Evolutionary conservation across 1,140 invertebrate genomes (phyloP), one percentile per base, ranked within the genome.

Genomic region (Calosoma granatense): DNA sequence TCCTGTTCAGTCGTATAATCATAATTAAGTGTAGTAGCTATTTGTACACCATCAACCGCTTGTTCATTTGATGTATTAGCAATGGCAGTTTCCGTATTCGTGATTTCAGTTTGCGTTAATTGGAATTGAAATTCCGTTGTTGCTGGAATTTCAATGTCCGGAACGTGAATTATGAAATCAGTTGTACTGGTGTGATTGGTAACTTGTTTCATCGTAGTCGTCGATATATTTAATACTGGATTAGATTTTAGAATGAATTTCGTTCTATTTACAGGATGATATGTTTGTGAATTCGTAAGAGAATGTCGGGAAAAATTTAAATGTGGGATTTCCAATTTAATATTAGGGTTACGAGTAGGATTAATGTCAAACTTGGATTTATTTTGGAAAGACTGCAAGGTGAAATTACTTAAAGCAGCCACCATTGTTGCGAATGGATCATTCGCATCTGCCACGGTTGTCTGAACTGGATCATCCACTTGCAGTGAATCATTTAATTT

Each of bases 131-230:
- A 14, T 22, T 20, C 15, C 4, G 19, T 41, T 41, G 30, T 20
- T 4, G 41, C 17, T 9, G 41, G 4, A 12, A 47, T 11, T 47
- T 47, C 41, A 12, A 47, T 4, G 61, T 68, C 76, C 58, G 66
- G 60, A 60, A 62, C 73, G 22, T 62, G 72, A 61, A 71, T 75
- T 65, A 70, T 75, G 17, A 70, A 63, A n/a, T 70, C 68, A 6
- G 67, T 76, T 12, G 75, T 69, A 60, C 70, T 6, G 41, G 17
- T 17, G 41, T 47, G 26, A 17, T 47, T 47, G 15, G 14, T 47
- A 12, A 30, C 22, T 3, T 12, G 21, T 54, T 26, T 14, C 15
- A 14, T 30, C 36, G 53, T 54, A 30, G 53, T 64, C 57, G 59
- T 67, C 22, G 60, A 30, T 17, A 12, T 17, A 17, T 47, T 47